These are phyloP conservation scores for Acanthaster planci DNA, from an alignment of 35 echinoderm and acorn worm species.

Conservation along the genomic window DNA sequence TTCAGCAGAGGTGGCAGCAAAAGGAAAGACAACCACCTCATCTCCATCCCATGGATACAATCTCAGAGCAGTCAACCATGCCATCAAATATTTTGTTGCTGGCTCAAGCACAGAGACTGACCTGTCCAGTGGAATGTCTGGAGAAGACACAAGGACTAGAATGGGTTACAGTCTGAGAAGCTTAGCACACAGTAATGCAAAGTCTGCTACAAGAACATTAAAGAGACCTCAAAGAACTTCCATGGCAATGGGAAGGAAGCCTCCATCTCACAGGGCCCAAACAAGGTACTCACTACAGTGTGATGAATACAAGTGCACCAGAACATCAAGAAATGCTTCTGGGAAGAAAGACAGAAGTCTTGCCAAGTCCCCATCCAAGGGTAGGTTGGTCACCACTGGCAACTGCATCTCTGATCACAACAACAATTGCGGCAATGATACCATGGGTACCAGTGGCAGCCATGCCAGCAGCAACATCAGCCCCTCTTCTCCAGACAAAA, in stretches of 20 bases:
- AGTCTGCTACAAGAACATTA: background rate
- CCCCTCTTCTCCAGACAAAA: background rate
- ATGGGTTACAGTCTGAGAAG: background rate
- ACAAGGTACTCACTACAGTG: no score
- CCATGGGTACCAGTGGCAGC: background rate
- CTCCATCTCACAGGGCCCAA: background rate
- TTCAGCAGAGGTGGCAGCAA: no score
- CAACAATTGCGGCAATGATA: conserved; percentile 7
- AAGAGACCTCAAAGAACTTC: background rate
- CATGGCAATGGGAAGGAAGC: background rate
- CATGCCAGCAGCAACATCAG: background rate
- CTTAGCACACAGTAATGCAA: background rate
- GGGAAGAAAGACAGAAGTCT: background rate
- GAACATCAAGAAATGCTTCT: no score
- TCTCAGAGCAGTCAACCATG: background rate
- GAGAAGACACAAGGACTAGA: background rate
- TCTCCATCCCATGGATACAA: background rate
- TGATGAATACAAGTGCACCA: no score
- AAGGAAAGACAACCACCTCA: no score
- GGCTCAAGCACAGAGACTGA: background rate
- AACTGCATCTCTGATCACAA: background rate
- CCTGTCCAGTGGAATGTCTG: background rate
- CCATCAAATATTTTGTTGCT: background rate
- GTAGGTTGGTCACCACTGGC: background rate
- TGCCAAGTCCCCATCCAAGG: no score